Base-by-base conservation (phyloP, 2,888 invertebrate genomes). In the Leptothorax acervorum region DNA sequence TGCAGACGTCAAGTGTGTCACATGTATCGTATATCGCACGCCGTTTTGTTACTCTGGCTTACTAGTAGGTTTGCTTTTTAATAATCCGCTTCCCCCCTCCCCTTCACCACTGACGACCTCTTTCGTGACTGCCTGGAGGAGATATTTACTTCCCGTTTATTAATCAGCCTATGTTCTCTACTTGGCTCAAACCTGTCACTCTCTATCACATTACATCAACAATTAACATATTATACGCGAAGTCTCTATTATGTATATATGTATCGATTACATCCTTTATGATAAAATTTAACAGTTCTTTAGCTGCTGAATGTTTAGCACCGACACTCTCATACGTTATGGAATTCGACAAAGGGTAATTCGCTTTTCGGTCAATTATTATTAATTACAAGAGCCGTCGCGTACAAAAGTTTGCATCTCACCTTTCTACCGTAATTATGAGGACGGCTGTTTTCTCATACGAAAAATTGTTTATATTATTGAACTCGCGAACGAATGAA, bases 101-200 rank as follows among this genome's bases (percentile, higher is more conserved):
- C 83, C 68, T 57, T 81, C 85, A 78, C 86, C 83, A 92, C 82
- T 85, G 88, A 91, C 89, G 91, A 92, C 92, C 92, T 94, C 94
- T 95, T 95, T 95, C 94, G 93, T 94, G 95, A 94, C 94, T 93
- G 94, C 92, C 93, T 95, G 95, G 95, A 95, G 95, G 95, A 94
- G 94, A 93, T 91, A 90, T 88, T 87, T 90, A 91, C 90, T 91
- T 90, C 88, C 91, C 89, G 70, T 91, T 78, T 90, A 90, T 92
- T 93, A 90, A 71, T 90, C 86, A 89, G 85, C 86, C 91, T 92
- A 90, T 75, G 89, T 92, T 92, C 88, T 85, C 88, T 85, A 88
- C 84, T 88, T 91, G 84, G 93, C 93, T 93, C 93, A 93, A 93
- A 92, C 93, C 93, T 93, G 93, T 93, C 88, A 88, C 86, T 83